These are phyloP conservation scores for Mycteria americana DNA, from an alignment of 2,797 vertebrate genomes.

Conservation along the genomic window DNA sequence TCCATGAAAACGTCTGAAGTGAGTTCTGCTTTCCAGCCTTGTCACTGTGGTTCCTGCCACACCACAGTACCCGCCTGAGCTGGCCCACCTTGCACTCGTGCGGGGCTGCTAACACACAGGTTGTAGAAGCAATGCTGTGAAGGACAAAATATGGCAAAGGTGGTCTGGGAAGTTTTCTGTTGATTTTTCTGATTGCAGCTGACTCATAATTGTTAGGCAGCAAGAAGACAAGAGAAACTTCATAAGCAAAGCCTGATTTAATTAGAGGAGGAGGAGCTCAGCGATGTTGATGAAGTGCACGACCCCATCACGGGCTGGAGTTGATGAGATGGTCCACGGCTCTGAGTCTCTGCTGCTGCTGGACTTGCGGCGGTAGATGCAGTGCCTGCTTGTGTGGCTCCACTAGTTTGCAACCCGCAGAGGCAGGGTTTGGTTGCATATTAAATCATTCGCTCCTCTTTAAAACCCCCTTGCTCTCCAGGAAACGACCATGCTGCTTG, in stretches of 20 bases:
- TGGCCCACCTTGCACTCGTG: accelerated
- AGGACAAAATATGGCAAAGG: not conserved
- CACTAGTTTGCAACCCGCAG: not conserved
- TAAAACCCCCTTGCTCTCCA: not conserved
- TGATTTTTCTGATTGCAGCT: not conserved
- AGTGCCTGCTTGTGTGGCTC: not conserved
- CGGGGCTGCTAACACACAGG: accelerated
- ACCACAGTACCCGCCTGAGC: not conserved
- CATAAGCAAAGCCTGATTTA: not conserved
- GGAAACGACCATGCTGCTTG: not conserved
- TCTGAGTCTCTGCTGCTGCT: not conserved
- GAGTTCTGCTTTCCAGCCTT: not conserved
- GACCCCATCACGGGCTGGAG: not conserved
- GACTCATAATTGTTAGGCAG: not conserved
- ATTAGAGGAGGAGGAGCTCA: not conserved
- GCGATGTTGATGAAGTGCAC: accelerated
- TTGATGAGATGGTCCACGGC: not conserved
- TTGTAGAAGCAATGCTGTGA: not conserved
- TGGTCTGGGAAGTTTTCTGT: not conserved
- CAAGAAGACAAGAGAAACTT: not conserved
- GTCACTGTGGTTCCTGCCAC: accelerated
- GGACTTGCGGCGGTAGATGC: accelerated
- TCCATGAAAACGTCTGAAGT: not conserved
- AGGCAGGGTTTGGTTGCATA: not conserved
- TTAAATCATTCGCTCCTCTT: not conserved